These are phyloP conservation scores for Aleadryas rufinucha DNA, from an alignment of 2,113 vertebrate genomes.

Conservation along the genomic window DNA sequence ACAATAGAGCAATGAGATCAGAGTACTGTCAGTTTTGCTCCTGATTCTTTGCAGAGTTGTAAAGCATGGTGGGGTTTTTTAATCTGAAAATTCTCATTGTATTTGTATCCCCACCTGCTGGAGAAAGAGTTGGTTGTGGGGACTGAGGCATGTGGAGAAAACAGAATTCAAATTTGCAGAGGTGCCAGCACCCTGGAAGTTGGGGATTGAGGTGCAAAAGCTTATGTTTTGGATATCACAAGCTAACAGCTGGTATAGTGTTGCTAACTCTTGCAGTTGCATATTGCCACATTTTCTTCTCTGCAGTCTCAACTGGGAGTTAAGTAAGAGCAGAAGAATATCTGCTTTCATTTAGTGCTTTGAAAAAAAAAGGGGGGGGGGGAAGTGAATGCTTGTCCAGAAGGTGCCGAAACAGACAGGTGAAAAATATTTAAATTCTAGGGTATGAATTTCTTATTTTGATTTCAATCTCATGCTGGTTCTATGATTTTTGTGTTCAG, in stretches of 20 bases:
- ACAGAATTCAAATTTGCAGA: background rate
- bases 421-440: background rate
- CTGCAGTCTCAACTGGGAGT: background rate
- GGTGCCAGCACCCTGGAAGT: background rate
- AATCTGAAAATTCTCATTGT: background rate
- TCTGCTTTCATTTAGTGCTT: background rate
- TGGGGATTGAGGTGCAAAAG: background rate
- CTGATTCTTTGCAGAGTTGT: background rate
- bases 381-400: background rate
- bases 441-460: background rate
- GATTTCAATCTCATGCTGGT: background rate
- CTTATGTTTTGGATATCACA: background rate
- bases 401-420: background rate
- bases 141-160: background rate
- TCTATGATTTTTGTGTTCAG: background rate
- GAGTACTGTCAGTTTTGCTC: background rate
- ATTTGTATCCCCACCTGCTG: background rate
- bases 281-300: background rate
- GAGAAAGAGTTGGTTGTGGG: background rate
- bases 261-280: background rate
- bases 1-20: background rate
- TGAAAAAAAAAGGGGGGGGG: rapidly evolving
- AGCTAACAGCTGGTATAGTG: background rate
- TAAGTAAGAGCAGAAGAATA: background rate
- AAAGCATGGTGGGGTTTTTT: background rate